A percentile compares a stretch with the other conserved stretches of the same genome.
These are phyloP conservation scores for Cotesia congregata DNA, from an alignment of 2,888 invertebrate genomes.

Conservation along the genomic window DNA sequence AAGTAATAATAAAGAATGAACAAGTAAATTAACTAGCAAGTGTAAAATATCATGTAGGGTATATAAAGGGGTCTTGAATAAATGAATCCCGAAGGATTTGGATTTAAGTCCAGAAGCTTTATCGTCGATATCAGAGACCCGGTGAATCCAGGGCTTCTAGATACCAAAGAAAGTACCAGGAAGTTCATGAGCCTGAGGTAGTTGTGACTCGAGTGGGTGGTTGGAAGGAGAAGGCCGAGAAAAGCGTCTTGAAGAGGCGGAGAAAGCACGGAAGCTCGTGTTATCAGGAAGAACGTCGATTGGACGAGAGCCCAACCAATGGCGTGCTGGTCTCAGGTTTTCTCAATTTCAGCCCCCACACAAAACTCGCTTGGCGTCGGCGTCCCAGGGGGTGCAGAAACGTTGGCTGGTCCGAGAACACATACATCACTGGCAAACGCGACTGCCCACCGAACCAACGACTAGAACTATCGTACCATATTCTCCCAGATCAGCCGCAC, in stretches of 20 bases:
- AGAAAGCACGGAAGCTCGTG: conserved; percentile 62
- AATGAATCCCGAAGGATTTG: not conserved
- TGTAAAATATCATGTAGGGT: not conserved
- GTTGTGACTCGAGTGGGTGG: conserved; percentile 35
- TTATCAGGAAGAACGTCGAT: conserved; percentile 66
- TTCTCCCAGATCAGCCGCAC: conserved; percentile 39
- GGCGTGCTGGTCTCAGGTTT: conserved; percentile 66
- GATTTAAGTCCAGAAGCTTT: conserved; percentile 2
- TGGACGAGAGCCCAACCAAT: conserved; percentile 64
- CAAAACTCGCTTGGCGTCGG: conserved; percentile 33
- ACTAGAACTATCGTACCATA: conserved; percentile 42
- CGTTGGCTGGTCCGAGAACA: conserved; percentile 48
- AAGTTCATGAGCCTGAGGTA: conserved; percentile 1
- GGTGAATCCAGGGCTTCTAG: conserved; percentile 5
- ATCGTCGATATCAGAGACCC: conserved; percentile 1
- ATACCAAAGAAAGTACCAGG: conserved; percentile 5
- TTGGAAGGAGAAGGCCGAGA: conserved; percentile 28
- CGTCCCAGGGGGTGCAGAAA: conserved; percentile 31
- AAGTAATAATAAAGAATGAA: not conserved
- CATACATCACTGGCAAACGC: conserved; percentile 52
- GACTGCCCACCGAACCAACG: conserved; percentile 53
- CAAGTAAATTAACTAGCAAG: not conserved
- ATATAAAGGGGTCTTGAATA: not conserved
- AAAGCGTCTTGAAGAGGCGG: conserved; percentile 68
- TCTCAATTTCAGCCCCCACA: conserved; percentile 60